Percentiles rank a stretch among this genome's conserved stretches.
Evolutionary conservation across 1,140 invertebrate genomes (phyloP).

Genomic region (Saccostrea cuccullata): DNA sequence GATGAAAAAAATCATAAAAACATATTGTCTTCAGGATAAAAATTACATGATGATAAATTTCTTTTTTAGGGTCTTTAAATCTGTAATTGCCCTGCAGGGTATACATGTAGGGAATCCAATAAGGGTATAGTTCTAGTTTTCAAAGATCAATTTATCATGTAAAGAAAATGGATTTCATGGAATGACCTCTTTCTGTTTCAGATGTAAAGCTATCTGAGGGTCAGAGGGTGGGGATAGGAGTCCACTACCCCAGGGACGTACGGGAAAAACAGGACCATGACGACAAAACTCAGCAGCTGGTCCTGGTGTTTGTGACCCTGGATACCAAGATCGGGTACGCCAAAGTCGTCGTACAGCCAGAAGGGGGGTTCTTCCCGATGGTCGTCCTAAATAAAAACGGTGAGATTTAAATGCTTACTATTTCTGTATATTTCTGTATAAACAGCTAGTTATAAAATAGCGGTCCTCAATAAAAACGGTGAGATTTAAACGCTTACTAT

Average conservation of each 20-base stretch:
- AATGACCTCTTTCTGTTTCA: neutral
- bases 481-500: neutral
- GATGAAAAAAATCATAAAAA: too few species aligned
- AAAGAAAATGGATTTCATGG: too few species aligned
- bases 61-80: neutral
- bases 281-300: conserved; percentile 72
- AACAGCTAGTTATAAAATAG: too few species aligned
- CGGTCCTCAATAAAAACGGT: neutral
- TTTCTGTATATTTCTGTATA: too few species aligned
- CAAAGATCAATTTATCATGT: too few species aligned
- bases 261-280: conserved; percentile 65
- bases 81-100: neutral
- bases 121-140: too few species aligned
- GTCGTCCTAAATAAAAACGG: neutral
- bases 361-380: conserved; percentile 76
- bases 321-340: conserved; percentile 70
- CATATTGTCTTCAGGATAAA: too few species aligned
- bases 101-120: too few species aligned
- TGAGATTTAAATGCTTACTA: neutral
- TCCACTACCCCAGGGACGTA: conserved; percentile 69
- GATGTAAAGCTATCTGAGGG: conserved; percentile 52
- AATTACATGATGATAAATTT: too few species aligned
- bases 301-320: conserved; percentile 75
- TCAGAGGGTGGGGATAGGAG: conserved; percentile 74
- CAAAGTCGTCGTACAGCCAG: conserved; percentile 76